Base-by-base conservation (phyloP, 2,113 vertebrate species). In the Corythornis madagascariensis region DNA sequence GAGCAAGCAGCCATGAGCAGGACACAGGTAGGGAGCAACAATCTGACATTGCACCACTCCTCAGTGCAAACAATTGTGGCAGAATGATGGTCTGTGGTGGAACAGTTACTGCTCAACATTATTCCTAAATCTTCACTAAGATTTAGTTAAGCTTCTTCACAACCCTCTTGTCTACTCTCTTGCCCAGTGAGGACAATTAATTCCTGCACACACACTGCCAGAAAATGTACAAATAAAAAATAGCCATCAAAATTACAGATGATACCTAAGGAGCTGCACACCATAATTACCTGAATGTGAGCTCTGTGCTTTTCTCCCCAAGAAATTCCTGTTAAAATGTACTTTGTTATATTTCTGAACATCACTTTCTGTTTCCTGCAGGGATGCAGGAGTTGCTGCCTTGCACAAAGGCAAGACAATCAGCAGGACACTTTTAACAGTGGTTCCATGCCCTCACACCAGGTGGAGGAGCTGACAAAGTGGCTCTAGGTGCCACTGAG, bases 211-310 rank as follows among this genome's bases (percentile, higher is more conserved):
- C n/a, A 59, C 11, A 56, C 50, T 56, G 55, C 40, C 79, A 65
- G 42, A 84, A 87, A 94, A 84, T 16, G 13, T 38, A 50, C 2
- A 4, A 92, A 86, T 48, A 70, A 83, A 82, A 83, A 87, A 5
- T 18, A 80, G 33, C 75, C 38, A 93, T 86, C 76, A 82, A 72
- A 83, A 78, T 76, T 67, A 93, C 73, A 71, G 67, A 86, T 53
- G 25, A n/a, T 38, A 43, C 33, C 74, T 35, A 50, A 59, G 78
- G 76, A 87, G 7, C 42, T 53, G 59, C 12, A 16, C 52, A 25
- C 28, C 24, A 6, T 66, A 87, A 87, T 85, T 55, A 87, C 24
- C n/a, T 69, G 48, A 92, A 78, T 55, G 15, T 31, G 85, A 87
- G 24, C 40, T 65, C 18, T 38, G 10, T 59, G 33, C 33, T 87